A percentile compares a stretch with the other conserved stretches of the same genome.
Conservation (phyloP, 2,113 vertebrate genomes). For the Ariopsis seemanni region DNA sequence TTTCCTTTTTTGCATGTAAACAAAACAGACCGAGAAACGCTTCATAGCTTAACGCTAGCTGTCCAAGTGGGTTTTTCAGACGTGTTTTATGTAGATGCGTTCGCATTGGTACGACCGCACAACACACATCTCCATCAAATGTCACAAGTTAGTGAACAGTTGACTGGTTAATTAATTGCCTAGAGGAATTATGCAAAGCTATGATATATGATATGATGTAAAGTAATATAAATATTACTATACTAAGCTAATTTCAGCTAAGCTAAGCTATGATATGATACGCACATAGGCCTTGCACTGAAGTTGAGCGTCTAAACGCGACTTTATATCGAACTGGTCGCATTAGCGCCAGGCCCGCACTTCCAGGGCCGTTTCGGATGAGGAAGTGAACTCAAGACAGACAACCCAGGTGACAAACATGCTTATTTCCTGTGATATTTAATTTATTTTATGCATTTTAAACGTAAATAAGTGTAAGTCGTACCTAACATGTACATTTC, state of each 20-base stretch:
- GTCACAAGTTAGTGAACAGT: not conserved
- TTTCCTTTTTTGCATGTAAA: conserved; percentile 38
- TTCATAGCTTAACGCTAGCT: not conserved
- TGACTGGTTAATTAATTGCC: not conserved
- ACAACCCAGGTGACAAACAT: conserved; percentile 62
- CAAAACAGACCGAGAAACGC: conserved; percentile 35
- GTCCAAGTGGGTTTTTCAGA: not conserved
- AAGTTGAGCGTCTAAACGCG: conserved; percentile 69
- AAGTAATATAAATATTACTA: not conserved
- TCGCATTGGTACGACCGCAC: too few species aligned
- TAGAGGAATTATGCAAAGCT: conserved; percentile 22
- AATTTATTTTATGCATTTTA: too few species aligned
- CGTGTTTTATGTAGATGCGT: not conserved
- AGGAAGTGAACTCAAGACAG: conserved; percentile 57
- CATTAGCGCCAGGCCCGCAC: conserved; percentile 69
- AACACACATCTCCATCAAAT: not conserved
- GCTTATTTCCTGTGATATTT: not conserved
- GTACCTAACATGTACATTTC: too few species aligned
- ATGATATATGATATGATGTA: conserved; percentile 34
- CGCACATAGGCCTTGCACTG: conserved; percentile 67
- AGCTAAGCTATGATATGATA: conserved; percentile 6
- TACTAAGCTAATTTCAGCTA: conserved; percentile 45
- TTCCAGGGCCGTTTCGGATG: conserved; percentile 73
- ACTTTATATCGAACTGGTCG: conserved; percentile 65
- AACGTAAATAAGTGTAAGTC: not conserved